Conservation (phyloP, 1,140 invertebrate species). For the Anagrus nilaparvatae region DNA sequence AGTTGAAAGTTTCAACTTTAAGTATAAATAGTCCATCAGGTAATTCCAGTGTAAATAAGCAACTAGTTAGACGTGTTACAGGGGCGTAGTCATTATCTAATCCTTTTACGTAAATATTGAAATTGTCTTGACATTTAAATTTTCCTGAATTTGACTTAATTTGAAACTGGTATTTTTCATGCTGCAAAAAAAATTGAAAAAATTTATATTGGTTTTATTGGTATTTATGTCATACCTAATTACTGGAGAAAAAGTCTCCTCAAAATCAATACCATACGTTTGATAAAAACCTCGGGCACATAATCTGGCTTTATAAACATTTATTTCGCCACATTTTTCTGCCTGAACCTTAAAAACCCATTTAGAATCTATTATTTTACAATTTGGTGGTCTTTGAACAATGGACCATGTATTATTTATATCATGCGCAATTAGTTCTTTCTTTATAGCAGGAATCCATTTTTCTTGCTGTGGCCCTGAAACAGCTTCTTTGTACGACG, state of each 20-base stretch:
- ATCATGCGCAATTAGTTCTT: neutral
- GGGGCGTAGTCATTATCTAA: no score
- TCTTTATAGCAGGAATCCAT: neutral
- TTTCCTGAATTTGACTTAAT: no score
- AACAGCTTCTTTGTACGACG: no score
- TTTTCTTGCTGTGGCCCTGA: neutral
- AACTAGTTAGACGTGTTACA: no score
- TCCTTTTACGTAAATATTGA: no score
- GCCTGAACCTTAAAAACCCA: conserved; percentile 5
- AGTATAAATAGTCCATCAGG: no score
- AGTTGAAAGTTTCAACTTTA: no score
- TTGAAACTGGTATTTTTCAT: no score
- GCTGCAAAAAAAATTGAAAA: no score
- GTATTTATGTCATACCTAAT: conserved; percentile 16
- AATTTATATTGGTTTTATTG: no score
- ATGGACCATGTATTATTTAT: neutral
- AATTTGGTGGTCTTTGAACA: neutral
- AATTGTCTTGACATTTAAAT: no score
- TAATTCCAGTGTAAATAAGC: no score
- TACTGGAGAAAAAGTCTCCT: conserved; percentile 14
- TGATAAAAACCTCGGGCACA: conserved; percentile 14
- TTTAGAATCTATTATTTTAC: neutral
- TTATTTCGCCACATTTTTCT: conserved; percentile 1
- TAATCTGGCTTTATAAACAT: neutral
- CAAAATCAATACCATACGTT: conserved; percentile 9